These are phyloP conservation scores for Nilaparvata lugens DNA, from an alignment of 1,140 invertebrate genomes.

Conservation along the genomic window DNA sequence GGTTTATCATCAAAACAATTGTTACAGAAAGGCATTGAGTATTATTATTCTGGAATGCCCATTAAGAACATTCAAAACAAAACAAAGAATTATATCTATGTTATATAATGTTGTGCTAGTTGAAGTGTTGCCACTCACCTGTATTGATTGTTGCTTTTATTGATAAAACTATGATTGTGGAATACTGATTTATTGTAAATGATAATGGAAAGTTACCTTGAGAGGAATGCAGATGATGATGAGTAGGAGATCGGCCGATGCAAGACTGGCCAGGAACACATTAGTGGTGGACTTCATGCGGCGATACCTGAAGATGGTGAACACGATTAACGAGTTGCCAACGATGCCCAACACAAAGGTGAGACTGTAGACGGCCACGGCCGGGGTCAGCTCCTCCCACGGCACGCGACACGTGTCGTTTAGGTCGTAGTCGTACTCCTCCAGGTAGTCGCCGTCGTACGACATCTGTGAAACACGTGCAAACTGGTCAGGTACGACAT, in stretches of 20 bases:
- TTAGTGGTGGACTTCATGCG: conserved; percentile 46
- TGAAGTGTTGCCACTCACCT: too few relatives aligned
- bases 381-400: conserved; percentile 37
- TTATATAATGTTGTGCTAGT: too few relatives aligned
- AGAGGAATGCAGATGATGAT: conserved; percentile 65
- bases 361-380: conserved; percentile 38
- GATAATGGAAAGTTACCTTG: conserved; percentile 46
- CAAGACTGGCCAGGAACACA: conserved; percentile 58
- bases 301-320: conserved; percentile 35
- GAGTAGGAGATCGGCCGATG: conserved; percentile 59
- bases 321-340: conserved; percentile 44
- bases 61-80: too few relatives aligned
- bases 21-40: too few relatives aligned
- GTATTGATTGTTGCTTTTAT: too few relatives aligned
- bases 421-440: background rate
- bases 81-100: too few relatives aligned
- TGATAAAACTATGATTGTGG: too few relatives aligned
- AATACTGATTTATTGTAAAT: too few relatives aligned
- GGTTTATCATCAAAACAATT: too few relatives aligned
- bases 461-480: background rate
- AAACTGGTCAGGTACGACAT: too few relatives aligned
- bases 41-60: too few relatives aligned
- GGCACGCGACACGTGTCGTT: conserved; percentile 23
- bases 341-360: conserved; percentile 41
- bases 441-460: background rate